Evolutionary conservation across 2,113 vertebrate species (phyloP).

Genomic region (Cyanoliseus patagonus): DNA sequence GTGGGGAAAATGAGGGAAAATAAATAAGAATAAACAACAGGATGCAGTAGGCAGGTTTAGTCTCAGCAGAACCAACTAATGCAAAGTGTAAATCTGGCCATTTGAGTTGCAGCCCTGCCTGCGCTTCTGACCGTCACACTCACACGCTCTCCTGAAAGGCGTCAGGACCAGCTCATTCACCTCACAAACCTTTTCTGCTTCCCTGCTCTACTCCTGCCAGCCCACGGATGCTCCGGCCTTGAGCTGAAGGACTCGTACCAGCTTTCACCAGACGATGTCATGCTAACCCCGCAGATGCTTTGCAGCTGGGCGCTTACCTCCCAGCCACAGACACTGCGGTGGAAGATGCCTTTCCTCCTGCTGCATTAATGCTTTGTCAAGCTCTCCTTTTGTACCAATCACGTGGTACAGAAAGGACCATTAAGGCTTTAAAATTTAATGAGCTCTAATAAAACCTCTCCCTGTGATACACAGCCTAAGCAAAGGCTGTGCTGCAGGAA

Average conservation of each 20-base stretch:
- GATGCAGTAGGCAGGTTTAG: not conserved
- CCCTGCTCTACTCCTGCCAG: not conserved
- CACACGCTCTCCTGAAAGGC: not conserved
- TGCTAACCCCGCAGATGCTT: not conserved
- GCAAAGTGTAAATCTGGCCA: not conserved
- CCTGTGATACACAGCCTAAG: not conserved
- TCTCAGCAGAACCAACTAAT: not conserved
- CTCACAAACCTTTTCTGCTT: not conserved
- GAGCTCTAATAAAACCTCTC: conserved; percentile 1
- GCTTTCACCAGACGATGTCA: conserved; percentile 50
- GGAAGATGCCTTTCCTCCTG: not conserved
- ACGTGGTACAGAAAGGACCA: not conserved
- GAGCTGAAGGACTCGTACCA: not conserved
- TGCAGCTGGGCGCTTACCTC: rapidly evolving
- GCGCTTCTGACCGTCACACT: not conserved
- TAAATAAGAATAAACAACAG: not conserved
- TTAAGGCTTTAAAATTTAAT: conserved; percentile 66
- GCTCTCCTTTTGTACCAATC: not conserved
- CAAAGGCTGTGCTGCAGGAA: not conserved
- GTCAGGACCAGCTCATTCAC: not conserved
- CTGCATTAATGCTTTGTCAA: not conserved
- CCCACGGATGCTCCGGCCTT: not conserved
- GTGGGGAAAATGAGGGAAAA: not conserved
- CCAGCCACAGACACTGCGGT: not conserved
- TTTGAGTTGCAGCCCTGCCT: not conserved